These are phyloP conservation scores for Morpho achilles DNA, from an alignment of 2,888 invertebrate genomes.

Conservation along the genomic window DNA sequence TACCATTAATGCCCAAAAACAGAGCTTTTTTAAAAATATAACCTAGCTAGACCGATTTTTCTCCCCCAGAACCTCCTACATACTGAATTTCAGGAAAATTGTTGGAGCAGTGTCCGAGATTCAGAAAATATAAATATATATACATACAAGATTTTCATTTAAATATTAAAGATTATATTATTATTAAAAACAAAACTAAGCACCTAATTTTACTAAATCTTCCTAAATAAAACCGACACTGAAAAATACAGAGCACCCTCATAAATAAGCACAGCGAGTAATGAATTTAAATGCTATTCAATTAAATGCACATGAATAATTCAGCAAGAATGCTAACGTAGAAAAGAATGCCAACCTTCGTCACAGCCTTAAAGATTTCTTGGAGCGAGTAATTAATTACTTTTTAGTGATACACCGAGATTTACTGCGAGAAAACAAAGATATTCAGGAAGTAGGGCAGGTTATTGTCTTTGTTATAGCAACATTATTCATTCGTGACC, in stretches of 20 bases:
- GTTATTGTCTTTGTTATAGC: constrained; percentile 15
- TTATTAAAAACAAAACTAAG: no score
- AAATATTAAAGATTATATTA: no score
- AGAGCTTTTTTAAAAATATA: no score
- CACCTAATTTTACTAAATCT: no score
- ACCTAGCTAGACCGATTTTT: no score
- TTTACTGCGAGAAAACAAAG: constrained; percentile 22
- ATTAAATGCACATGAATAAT: constrained; percentile 74
- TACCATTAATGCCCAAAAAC: no score
- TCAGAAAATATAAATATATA: no score
- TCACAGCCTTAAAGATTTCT: constrained; percentile 46
- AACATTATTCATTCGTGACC: constrained; percentile 17
- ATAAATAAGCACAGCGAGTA: constrained; percentile 37
- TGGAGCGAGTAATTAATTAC: constrained; percentile 59
- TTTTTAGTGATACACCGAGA: constrained; percentile 33
- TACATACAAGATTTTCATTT: no score
- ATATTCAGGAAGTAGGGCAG: constrained; percentile 23
- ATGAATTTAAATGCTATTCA: constrained; percentile 74
- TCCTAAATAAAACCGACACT: not conserved
- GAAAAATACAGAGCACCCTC: constrained; percentile 24
- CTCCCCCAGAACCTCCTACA: no score
- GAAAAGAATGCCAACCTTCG: constrained; percentile 61
- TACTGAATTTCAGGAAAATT: no score
- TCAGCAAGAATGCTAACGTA: constrained; percentile 64
- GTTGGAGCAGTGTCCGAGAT: no score